These are phyloP conservation scores for Eledona agricola DNA, from an alignment of 2,888 invertebrate species.

Conservation along the genomic window DNA sequence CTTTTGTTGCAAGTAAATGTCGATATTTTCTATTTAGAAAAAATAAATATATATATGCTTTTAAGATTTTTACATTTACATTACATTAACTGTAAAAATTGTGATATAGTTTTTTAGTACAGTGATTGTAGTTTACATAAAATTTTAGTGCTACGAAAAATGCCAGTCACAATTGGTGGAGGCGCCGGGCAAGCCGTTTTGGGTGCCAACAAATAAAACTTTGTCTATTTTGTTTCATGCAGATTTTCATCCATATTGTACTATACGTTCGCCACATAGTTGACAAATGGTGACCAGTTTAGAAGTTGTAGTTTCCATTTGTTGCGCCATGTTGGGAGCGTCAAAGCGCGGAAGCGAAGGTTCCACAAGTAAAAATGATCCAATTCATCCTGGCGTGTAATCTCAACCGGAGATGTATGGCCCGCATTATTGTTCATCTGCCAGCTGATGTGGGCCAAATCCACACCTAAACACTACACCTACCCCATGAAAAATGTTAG, in stretches of 20 bases:
- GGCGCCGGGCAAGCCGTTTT: too few species aligned
- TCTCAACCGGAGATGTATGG: constrained; percentile 42
- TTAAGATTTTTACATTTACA: too few species aligned
- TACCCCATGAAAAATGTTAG: constrained; percentile 23
- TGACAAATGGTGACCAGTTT: constrained; percentile 40
- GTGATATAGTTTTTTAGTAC: too few species aligned
- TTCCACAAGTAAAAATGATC: constrained; percentile 42
- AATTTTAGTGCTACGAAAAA: too few species aligned
- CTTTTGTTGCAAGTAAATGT: too few species aligned
- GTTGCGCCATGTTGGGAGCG: constrained; percentile 37
- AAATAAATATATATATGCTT: too few species aligned
- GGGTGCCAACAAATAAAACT: too few species aligned
- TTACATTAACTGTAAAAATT: too few species aligned
- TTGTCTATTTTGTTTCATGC: too few species aligned
- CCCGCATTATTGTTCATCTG: constrained; percentile 43
- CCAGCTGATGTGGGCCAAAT: constrained; percentile 38
- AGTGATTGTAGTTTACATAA: too few species aligned
- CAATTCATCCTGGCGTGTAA: constrained; percentile 42
- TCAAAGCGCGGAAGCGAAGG: constrained; percentile 33
- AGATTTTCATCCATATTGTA: constrained; percentile 31
- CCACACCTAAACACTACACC: constrained; percentile 38
- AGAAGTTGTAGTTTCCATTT: constrained; percentile 40
- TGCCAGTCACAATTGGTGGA: too few species aligned
- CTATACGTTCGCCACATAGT: constrained; percentile 33
- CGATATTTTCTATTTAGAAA: too few species aligned